Evolutionary conservation across 2,113 vertebrate species (phyloP), one percentile per base, ranked within the genome.

Genomic region (Lethenteron reissneri): DNA sequence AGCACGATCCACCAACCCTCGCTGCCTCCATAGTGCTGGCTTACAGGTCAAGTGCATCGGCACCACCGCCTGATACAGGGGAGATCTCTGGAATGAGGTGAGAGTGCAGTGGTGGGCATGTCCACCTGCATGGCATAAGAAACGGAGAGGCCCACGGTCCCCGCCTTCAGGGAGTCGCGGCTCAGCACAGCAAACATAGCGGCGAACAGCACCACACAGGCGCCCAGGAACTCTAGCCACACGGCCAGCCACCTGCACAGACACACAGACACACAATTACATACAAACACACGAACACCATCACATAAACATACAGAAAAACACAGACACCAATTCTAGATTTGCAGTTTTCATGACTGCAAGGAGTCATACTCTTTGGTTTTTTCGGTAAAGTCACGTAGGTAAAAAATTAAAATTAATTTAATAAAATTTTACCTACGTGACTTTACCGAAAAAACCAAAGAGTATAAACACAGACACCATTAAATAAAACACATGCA

Each of bases 111-210:
- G 41, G 41, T 41, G 6, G 41, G 41, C 5, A 41, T 41, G 41
- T 41, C 41, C 4, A 83, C 78, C 77, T 81, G 84, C 62, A 82
- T 70, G 62, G 80, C 75, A 77, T 80, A 84, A 7, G 78, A 78
- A 71, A 83, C 76, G 2, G 75, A 78, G 72, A 85, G 77, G 69
- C 78, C 79, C 75, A 82, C 77, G 21, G 76, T 21, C 70, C 78
- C 79, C 57, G 79, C 81, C 73, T 77, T 80, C 72, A 77, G 58
- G 57, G 69, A 76, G 72, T 71, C 74, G 58, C 76, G 76, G 76
- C 74, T 77, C 64, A 79, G 71, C 41, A 76, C 71, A 56, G 79
- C 70, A 69, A 82, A 75, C 57, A 80, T 1, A 25, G 77, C 78
- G 75, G 81, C 75, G 72, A 83, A 79, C 74, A 84, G 78, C 3